These are phyloP conservation scores for Sebastes paucispinis DNA, from an alignment of 2,797 vertebrate genomes.

Conservation along the genomic window DNA sequence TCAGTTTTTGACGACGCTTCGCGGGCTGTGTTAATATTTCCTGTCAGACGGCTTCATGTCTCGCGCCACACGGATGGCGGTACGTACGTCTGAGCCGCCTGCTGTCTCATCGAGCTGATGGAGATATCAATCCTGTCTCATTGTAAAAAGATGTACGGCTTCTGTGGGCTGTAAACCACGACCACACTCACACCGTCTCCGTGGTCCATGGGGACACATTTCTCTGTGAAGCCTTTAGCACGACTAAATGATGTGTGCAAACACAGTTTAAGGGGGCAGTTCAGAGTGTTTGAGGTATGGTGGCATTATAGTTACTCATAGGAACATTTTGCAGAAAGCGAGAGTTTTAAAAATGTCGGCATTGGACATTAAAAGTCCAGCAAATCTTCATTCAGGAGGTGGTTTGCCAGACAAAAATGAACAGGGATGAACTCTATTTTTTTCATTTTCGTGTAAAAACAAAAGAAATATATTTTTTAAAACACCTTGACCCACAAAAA, in stretches of 20 bases:
- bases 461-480: background rate
- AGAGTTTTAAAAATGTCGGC: background rate
- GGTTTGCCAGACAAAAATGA: background rate
- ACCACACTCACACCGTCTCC: conserved; percentile 26
- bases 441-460: background rate
- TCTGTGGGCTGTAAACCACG: conserved; percentile 40
- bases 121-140: conserved; percentile 52
- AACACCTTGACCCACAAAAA: background rate
- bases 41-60: background rate
- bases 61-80: background rate
- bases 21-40: conserved; percentile 18
- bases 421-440: background rate
- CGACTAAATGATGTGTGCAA: background rate
- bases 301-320: background rate
- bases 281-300: background rate
- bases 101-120: conserved; percentile 34
- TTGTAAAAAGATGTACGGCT: conserved; percentile 52
- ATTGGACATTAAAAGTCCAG: background rate
- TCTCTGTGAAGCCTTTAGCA: conserved; percentile 15
- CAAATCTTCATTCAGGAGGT: background rate
- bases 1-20: background rate
- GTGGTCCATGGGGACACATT: conserved; percentile 36
- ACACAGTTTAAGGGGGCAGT: background rate
- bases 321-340: background rate
- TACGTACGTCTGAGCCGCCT: background rate